Evolutionary conservation across 2,113 vertebrate genomes (phyloP).

Genomic region (Kryptolebias marmoratus): DNA sequence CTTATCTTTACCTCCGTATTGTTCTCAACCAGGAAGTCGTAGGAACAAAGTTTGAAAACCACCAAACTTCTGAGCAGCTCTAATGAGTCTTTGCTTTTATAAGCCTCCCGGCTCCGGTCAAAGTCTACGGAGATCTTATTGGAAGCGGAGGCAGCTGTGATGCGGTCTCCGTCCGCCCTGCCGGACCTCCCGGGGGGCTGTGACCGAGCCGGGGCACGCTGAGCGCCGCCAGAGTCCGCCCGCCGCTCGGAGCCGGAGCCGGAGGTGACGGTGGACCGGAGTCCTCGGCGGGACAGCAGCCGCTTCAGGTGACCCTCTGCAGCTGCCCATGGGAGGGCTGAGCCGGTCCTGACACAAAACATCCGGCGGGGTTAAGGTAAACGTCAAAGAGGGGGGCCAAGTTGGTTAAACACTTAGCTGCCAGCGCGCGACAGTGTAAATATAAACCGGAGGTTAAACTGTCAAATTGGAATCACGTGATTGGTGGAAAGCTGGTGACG

Average conservation of each 20-base stretch:
- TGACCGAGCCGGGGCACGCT: not conserved
- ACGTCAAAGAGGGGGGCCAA: not conserved
- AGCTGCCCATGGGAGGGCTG: slow-evolving; percentile 27
- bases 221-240: slow-evolving; percentile 1
- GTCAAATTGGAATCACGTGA: not conserved
- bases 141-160: slow-evolving; percentile 6
- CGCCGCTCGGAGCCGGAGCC: slow-evolving; percentile 35
- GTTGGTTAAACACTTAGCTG: not conserved
- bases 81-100: slow-evolving; percentile 82
- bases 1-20: slow-evolving; percentile 77
- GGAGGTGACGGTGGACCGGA: slow-evolving; percentile 21
- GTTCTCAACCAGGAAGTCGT: slow-evolving; percentile 78
- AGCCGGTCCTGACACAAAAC: slow-evolving; percentile 40
- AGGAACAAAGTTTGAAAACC: slow-evolving; percentile 82
- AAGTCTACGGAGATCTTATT: slow-evolving; percentile 73
- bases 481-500: slow-evolving; percentile 49
- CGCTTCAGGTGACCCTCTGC: slow-evolving; percentile 15
- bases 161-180: not conserved
- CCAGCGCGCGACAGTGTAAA: not conserved
- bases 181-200: slow-evolving; percentile 23
- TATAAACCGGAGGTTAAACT: not conserved
- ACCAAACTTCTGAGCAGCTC: slow-evolving; percentile 83
- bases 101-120: slow-evolving; percentile 78
- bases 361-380: slow-evolving; percentile 26
- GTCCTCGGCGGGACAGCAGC: slow-evolving; percentile 14